These are phyloP conservation scores for Zaprionus bogoriensis DNA, from an alignment of 2,888 invertebrate genomes.

Conservation along the genomic window DNA sequence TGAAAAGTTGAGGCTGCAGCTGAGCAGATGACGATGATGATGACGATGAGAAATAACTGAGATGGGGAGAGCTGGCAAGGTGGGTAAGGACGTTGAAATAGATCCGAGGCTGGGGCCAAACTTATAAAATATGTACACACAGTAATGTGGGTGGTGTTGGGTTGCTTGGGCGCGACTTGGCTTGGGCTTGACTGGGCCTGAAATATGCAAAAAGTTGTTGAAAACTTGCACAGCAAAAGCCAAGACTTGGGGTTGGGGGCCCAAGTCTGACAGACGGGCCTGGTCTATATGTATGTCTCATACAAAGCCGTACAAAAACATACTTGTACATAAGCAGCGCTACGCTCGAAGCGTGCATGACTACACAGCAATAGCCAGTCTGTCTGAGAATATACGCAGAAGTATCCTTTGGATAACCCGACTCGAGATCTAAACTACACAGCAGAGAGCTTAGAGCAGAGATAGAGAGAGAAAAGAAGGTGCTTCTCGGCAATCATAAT, in stretches of 20 bases:
- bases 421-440: neutral
- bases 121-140: slow-evolving; percentile 54
- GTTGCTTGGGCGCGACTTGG: slow-evolving; percentile 16
- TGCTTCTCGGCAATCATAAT: neutral
- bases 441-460: neutral
- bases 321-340: slow-evolving; percentile 8
- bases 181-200: slow-evolving; percentile 39
- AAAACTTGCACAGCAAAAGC: slow-evolving; percentile 57
- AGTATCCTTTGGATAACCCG: neutral
- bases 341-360: slow-evolving; percentile 3
- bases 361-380: slow-evolving; percentile 7
- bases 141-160: slow-evolving; percentile 51
- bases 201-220: slow-evolving; percentile 71
- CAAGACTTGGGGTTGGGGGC: slow-evolving; percentile 3
- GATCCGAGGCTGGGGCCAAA: slow-evolving; percentile 36
- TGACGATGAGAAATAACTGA: slow-evolving; percentile 53
- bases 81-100: slow-evolving; percentile 10
- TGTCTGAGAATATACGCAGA: neutral
- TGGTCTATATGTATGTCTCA: no score
- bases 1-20: slow-evolving; percentile 25
- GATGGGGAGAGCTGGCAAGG: slow-evolving; percentile 29
- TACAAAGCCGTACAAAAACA: slow-evolving; percentile 17
- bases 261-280: slow-evolving; percentile 28
- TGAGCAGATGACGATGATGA: slow-evolving; percentile 22
- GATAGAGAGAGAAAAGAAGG: neutral